Conservation (phyloP, 2,113 vertebrate species). For the Aix galericulata region DNA sequence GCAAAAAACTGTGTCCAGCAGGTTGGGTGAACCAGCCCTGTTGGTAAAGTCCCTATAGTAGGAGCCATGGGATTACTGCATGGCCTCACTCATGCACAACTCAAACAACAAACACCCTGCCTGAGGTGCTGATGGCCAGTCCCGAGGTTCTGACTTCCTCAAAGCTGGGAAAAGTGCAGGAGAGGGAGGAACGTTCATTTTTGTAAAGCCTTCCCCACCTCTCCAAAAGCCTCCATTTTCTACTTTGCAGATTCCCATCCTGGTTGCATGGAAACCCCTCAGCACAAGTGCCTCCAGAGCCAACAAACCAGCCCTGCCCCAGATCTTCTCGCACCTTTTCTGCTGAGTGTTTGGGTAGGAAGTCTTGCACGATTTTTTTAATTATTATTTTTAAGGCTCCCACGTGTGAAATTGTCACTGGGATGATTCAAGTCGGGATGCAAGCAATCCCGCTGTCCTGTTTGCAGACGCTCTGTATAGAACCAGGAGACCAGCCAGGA, state of each 20-base stretch:
- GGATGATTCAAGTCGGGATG: neutral
- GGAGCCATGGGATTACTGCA: neutral
- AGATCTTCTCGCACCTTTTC: fast-evolving
- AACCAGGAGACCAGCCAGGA: neutral
- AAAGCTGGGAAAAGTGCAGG: neutral
- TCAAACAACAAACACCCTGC: neutral
- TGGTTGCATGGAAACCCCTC: neutral
- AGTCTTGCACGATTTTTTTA: neutral
- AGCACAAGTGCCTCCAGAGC: neutral
- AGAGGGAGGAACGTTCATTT: neutral
- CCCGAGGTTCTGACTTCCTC: neutral
- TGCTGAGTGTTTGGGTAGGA: neutral
- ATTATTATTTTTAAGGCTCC: neutral
- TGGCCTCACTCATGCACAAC: neutral
- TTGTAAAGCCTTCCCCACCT: neutral
- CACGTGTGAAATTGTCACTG: neutral
- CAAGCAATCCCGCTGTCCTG: neutral
- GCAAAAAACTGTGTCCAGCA: neutral
- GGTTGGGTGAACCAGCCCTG: neutral
- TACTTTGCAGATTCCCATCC: neutral
- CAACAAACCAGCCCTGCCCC: neutral
- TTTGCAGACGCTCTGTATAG: neutral
- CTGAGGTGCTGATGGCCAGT: neutral
- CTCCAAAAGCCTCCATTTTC: neutral
- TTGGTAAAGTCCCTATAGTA: neutral